Base-by-base conservation (phyloP, 2,797 vertebrate species). In the Tenualosa thibaudeaui region DNA sequence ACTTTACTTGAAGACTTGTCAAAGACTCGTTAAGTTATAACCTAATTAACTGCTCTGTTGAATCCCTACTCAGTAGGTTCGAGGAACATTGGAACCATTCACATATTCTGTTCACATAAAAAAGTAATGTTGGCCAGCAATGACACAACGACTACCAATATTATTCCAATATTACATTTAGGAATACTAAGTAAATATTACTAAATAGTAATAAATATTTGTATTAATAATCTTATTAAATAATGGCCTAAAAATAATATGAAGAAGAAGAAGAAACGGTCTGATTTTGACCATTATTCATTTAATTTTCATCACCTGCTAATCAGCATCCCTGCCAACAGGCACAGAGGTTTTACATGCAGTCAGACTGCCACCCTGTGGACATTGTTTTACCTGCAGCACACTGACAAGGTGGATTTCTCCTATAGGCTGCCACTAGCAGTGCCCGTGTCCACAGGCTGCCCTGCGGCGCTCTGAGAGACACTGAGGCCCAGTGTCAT, bases 341-440 rank as follows among this genome's bases (percentile, higher is more conserved):
- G 56, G 6, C 24, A 71, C 0, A 1, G 22, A 37, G 10, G 0
- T 0, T 8, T 88, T 92, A 85, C 75, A 2, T 86, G 87, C 86
- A 88, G 9, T 22, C 83, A 90, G 40, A 92, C 88, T 88, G 9
- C 92, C 94, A 93, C 90, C 94, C 92, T 84, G 94, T 93, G 95
- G 81, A 65, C 56, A 19, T 2, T 17, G 6, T 62, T 8, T 24
- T 8, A 24, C 8, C 58, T n/a, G 7, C 1, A 10, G 68, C 5
- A 19, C 15, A 43, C 2, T 19, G 5, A 43, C 37, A 8, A 37
- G 68, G 15, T n/a, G 31, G 62, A 5, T 31, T 26, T 68, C 12
- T 68, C 62, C n/a, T 8, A 7, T 13, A 26, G 2, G 5, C 26
- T 31, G 62, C 62, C 26, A 15, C 62, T 68, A 31, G 37, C 37